phyloP scores from a whole-genome alignment of 2,797 vertebrate species.

The Pelodytes ibericus region DNA sequence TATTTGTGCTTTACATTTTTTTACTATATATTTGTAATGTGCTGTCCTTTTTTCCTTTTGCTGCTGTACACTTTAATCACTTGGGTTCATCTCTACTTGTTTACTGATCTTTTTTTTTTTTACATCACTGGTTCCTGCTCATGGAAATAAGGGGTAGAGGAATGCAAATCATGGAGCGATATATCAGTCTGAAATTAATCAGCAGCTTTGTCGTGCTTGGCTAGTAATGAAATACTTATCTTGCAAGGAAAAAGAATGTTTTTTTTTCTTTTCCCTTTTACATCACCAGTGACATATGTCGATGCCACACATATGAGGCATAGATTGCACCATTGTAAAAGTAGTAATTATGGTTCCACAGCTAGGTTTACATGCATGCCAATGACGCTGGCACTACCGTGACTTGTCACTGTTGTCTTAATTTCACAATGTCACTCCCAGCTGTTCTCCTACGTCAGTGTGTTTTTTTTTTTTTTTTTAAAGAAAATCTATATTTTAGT shows the following conservation, averaged over 20 bases:
- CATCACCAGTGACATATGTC: conserved; percentile 33
- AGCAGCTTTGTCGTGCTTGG: conserved; percentile 5
- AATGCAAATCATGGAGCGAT: neutral
- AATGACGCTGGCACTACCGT: conserved; percentile 47
- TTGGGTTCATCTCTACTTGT: too few species aligned
- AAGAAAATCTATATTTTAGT: conserved; percentile 30
- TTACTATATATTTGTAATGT: too few species aligned
- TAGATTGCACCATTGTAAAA: conserved; percentile 46
- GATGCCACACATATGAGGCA: conserved; percentile 25
- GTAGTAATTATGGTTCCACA: conserved; percentile 43
- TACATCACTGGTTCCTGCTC: too few species aligned
- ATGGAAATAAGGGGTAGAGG: too few species aligned
- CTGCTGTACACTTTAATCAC: too few species aligned
- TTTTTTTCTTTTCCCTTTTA: conserved; percentile 7
- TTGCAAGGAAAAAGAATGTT: conserved; percentile 23
- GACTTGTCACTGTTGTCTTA: conserved; percentile 39
- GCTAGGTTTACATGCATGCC: conserved; percentile 44
- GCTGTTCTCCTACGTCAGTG: conserved; percentile 51
- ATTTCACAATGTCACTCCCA: conserved; percentile 51
- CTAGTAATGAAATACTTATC: neutral
- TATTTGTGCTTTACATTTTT: too few species aligned
- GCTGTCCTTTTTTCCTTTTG: too few species aligned
- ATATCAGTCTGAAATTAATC: neutral
- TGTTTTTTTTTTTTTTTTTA: conserved; percentile 4
- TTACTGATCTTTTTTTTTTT: too few species aligned